Conservation (phyloP, 2,797 vertebrate genomes). For the Capromys pilorides region DNA sequence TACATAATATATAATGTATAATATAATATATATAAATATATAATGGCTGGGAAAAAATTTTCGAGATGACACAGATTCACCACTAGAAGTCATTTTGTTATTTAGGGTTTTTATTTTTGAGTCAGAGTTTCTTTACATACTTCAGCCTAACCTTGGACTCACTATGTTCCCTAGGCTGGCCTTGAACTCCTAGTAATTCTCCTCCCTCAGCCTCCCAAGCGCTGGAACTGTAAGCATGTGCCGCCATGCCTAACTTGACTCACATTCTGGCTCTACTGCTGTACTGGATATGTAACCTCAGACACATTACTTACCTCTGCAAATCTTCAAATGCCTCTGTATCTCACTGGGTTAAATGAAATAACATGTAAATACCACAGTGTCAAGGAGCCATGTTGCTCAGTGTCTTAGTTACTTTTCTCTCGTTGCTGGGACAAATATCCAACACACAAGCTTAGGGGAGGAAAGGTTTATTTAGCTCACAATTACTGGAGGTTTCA, state of each 20-base stretch:
- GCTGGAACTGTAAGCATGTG: too few species aligned
- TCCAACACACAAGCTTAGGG: too few species aligned
- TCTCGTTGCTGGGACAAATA: too few species aligned
- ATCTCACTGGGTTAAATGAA: not conserved
- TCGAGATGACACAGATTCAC: not conserved
- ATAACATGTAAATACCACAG: not conserved
- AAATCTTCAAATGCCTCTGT: not conserved
- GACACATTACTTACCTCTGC: not conserved
- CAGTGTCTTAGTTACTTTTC: not conserved
- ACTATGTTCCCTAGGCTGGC: too few species aligned
- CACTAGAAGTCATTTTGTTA: not conserved
- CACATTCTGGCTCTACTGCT: not conserved
- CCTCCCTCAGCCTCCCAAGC: too few species aligned
- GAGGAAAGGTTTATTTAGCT: too few species aligned
- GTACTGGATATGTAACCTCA: not conserved
- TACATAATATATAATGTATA: too few species aligned
- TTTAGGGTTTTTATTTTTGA: not conserved
- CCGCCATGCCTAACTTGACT: not conserved
- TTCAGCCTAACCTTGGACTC: not conserved
- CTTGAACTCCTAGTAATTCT: too few species aligned
- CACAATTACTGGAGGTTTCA: too few species aligned
- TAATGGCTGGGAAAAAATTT: not conserved
- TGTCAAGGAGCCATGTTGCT: not conserved
- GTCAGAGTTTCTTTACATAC: not conserved
- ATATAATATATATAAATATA: too few species aligned